Base-by-base conservation (phyloP, 1,140 invertebrate genomes). In the Monochamus saltuarius region DNA sequence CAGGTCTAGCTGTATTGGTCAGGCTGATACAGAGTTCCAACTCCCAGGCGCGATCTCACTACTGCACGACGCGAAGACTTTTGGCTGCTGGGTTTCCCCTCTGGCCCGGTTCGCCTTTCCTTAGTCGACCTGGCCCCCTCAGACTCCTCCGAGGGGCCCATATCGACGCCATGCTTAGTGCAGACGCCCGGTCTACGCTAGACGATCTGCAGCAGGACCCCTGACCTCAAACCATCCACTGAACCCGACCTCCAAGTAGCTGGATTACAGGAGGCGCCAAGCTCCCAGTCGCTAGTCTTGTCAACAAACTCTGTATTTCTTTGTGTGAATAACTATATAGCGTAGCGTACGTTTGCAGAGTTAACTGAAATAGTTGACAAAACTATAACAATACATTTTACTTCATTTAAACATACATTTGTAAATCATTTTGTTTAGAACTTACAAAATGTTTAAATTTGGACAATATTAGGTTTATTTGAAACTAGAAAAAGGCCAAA, bases 11-110 rank as follows among this genome's bases (percentile, higher is more conserved):
- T 29, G 22, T 29, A 29, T 29, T 6, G 22, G 22, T 29, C 22
- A 29, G 22, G 22, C 22, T 29, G 22, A 29, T 29, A 29, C 22
- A 29, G 22, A 29, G 22, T 29, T 29, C 22, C 22, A 29, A 82
- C 82, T 95, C 92, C 90, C 89, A 84, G 89, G 85, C 89, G 92
- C 92, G 86, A 91, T 94, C 92, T 92, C 91, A 92, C 92, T 94
- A 94, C 92, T 93, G 91, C 89, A 82, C 87, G 82, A 89, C 90
- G 90, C 90, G 91, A 90, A 86, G 87, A 89, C 90, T 94, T 91
- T 93, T 92, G 90, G 89, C 89, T 94, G 91, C 90, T 93, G 86
- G 85, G 88, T 95, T 92, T 88, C 91, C 90, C 89, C 88, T 88
- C 92, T 95, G 91, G 90, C 90, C 92, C 92, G 87, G 84, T 95